Base-by-base conservation (phyloP, 2,113 vertebrate genomes). In the Euleptes europaea region DNA sequence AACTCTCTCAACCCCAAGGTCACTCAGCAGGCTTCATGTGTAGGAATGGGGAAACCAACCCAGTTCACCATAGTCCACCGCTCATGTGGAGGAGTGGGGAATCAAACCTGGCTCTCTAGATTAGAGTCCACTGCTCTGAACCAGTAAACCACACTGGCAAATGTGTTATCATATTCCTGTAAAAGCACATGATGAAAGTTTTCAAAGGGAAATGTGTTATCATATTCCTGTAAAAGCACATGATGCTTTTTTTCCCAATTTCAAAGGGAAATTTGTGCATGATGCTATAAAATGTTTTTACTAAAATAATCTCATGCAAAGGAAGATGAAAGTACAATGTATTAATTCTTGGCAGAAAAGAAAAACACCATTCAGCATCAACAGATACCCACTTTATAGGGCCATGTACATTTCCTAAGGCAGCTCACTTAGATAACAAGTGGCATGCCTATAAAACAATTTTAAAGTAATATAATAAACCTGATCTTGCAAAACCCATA, bases 201-300 rank as follows among this genome's bases (percentile, higher is more conserved):
- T n/a, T n/a, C n/a, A n/a, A 91, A 92, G 85, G 91, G 78, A 91
- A 89, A 90, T 82, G 78, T 89, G 66, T 23, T 72, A 83, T 79
- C 86, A 54, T 89, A 87, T 78, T 90, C 81, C 1, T 76, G 79
- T 86, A 91, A 89, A 80, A 87, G 85, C 76, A 49, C 83, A 86
- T 79, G 87, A 93, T 88, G 86, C n/a, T n/a, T n/a, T n/a, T n/a
- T n/a, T n/a, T n/a, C 93, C 89, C 70, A 86, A 82, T 88, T 84
- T 93, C 88, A 87, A 10, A 66, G 69, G 80, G 89, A 75, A 67
- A 80, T 91, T 93, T n/a, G n/a, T 82, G 82, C 73, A 89, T 85
- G 89, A 90, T 84, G 67, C 66, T 63, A 88, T 84, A 78, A 85
- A 82, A 88, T 65, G 82, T 89, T 90, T 87, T 88, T 84, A 83